Conservation (phyloP, 2,888 invertebrate genomes). For the Tinea trinotella region DNA sequence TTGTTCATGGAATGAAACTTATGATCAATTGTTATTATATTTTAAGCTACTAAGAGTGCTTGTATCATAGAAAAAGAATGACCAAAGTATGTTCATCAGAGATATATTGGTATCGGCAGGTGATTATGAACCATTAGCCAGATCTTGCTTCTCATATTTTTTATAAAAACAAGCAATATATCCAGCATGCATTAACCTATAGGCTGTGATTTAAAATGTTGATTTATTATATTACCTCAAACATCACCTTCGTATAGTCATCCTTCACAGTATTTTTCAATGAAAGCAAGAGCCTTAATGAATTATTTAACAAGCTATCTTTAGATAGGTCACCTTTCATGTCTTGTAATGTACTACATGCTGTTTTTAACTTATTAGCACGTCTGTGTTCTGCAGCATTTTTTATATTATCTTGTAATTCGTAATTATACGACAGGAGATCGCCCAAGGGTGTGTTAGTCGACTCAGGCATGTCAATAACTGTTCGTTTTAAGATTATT, state of each 20-base stretch:
- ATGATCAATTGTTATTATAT: too few relatives aligned
- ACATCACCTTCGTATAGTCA: conserved; percentile 45
- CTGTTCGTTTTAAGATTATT: conserved; percentile 52
- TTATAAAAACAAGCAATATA: too few relatives aligned
- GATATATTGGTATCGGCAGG: too few relatives aligned
- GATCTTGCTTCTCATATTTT: too few relatives aligned
- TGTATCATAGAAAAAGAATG: too few relatives aligned
- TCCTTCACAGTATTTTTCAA: conserved; percentile 43
- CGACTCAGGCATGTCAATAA: conserved; percentile 31
- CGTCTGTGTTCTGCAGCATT: conserved; percentile 54
- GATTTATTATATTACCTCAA: conserved; percentile 54
- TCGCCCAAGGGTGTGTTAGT: conserved; percentile 45
- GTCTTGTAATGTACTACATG: conserved; percentile 37
- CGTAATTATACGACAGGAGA: conserved; percentile 47
- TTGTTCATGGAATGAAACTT: too few relatives aligned
- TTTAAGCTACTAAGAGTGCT: too few relatives aligned
- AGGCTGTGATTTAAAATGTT: too few relatives aligned
- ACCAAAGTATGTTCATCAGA: too few relatives aligned
- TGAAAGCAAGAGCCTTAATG: conserved; percentile 42
- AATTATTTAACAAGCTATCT: conserved; percentile 36
- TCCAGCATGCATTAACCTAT: too few relatives aligned
- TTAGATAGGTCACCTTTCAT: conserved; percentile 20
- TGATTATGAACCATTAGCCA: too few relatives aligned
- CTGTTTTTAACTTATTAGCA: conserved; percentile 42
- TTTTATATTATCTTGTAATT: conserved; percentile 41